Evolutionary conservation across 2,797 vertebrate genomes (phyloP).

Genomic region (Melopsittacus undulatus): DNA sequence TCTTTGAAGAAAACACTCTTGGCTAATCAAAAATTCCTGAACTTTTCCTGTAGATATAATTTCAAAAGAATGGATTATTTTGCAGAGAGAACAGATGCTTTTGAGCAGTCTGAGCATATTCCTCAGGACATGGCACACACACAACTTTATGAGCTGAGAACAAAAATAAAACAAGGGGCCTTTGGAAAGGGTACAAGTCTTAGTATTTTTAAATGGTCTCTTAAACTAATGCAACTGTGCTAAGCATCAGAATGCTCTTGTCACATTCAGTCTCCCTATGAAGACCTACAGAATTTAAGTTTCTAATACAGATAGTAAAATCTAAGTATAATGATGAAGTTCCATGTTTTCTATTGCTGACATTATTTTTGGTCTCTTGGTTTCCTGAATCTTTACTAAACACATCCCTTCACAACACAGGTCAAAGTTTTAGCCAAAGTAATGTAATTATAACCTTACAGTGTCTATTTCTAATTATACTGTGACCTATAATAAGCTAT

Average conservation of each 20-base stretch:
- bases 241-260: background rate
- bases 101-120: background rate
- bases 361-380: conserved; percentile 1
- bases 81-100: background rate
- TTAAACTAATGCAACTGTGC: background rate
- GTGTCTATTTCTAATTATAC: conserved; percentile 50
- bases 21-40: background rate
- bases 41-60: background rate
- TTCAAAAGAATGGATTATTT: conserved; percentile 19
- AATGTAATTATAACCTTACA: conserved; percentile 25
- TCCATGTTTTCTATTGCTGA: background rate
- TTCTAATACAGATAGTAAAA: background rate
- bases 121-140: background rate
- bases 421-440: conserved; percentile 25
- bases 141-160: background rate
- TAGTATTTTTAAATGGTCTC: background rate
- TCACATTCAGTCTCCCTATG: background rate
- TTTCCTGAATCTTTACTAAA: conserved; percentile 44
- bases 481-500: conserved; percentile 41
- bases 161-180: background rate
- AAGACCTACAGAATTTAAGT: background rate
- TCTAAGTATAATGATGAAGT: background rate
- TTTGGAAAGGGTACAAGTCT: background rate
- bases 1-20: background rate
- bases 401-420: conserved; percentile 4